Evolutionary conservation across 2,113 vertebrate species (phyloP).

Genomic region (Barbus barbus): DNA sequence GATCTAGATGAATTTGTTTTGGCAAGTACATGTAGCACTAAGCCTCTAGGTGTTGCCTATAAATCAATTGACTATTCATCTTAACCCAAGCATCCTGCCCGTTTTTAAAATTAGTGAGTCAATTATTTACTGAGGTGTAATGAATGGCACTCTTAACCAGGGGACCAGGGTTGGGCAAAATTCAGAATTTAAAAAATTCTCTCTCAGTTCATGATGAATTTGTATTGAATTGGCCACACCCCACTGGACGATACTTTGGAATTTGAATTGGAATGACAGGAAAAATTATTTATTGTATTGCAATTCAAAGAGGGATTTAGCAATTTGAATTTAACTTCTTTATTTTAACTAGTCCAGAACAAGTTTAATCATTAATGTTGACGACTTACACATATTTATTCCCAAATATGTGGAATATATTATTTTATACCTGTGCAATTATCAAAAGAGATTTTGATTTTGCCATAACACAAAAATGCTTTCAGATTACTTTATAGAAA

Average conservation of each 20-base stretch:
- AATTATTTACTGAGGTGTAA: background rate
- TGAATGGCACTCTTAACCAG: no score
- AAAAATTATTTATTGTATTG: background rate
- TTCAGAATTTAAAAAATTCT: background rate
- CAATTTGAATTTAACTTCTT: no score
- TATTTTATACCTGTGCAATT: background rate
- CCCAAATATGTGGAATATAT: background rate
- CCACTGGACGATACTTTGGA: background rate
- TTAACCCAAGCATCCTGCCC: background rate
- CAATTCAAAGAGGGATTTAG: background rate
- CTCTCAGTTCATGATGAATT: background rate
- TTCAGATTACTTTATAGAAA: background rate
- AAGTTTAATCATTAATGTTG: constrained; percentile 3
- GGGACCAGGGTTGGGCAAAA: background rate
- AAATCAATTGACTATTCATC: background rate
- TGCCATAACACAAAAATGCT: background rate
- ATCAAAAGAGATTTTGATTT: background rate
- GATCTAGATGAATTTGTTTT: background rate
- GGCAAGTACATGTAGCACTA: constrained; percentile 1
- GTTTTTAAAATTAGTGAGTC: background rate
- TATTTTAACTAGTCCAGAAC: background rate
- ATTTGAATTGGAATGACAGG: background rate
- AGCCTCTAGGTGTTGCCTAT: background rate
- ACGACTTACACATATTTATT: background rate
- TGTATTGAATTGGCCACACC: background rate